Evolutionary conservation across 2,888 invertebrate genomes (phyloP).

Genomic region (Gandaritis pyraliata): DNA sequence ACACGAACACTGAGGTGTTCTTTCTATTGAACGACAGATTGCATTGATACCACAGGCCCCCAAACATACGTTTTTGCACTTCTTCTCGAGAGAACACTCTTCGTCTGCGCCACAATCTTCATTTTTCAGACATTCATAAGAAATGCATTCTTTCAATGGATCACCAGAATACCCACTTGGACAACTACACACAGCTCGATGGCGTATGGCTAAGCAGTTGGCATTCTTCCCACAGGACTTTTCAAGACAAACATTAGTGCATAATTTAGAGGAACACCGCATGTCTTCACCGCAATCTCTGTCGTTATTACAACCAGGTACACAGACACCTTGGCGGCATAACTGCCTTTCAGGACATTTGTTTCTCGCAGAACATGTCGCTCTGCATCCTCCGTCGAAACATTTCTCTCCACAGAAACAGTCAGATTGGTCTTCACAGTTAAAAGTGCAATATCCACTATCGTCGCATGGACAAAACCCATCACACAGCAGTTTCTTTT

Average conservation of each 20-base stretch:
- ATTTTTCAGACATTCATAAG: constrained; percentile 90
- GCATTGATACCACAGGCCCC: constrained; percentile 93
- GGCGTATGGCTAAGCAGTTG: constrained; percentile 90
- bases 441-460: constrained; percentile 90
- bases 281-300: constrained; percentile 91
- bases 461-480: constrained; percentile 92
- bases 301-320: constrained; percentile 91
- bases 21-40: constrained; percentile 91
- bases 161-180: constrained; percentile 94
- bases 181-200: constrained; percentile 93
- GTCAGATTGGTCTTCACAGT: constrained; percentile 87
- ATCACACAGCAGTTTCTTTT: constrained; percentile 89
- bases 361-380: constrained; percentile 87
- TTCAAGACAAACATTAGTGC: constrained; percentile 88
- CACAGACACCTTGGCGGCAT: constrained; percentile 88
- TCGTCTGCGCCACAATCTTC: constrained; percentile 91
- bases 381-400: constrained; percentile 88
- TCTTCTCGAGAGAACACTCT: constrained; percentile 87
- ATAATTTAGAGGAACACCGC: constrained; percentile 87
- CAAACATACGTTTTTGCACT: constrained; percentile 92
- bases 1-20: constrained; percentile 92
- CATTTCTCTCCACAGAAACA: constrained; percentile 94
- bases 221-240: constrained; percentile 92
- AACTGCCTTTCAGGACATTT: constrained; percentile 91
- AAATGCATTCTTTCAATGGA: constrained; percentile 89